phyloP scores from a whole-genome alignment of 2,888 invertebrate species.

The Oligia fasciuncula region DNA sequence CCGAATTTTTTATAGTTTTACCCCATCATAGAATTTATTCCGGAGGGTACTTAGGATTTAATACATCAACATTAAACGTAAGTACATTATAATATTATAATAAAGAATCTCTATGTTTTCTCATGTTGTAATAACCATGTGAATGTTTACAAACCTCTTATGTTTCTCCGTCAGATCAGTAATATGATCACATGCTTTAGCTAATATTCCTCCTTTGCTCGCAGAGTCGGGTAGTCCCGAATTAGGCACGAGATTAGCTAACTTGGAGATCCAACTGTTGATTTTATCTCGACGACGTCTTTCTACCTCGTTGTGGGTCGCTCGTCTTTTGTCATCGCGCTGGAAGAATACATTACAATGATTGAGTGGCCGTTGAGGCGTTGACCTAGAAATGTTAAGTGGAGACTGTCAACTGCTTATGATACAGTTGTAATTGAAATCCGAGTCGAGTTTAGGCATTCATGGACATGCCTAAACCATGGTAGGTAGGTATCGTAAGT shows the following conservation, averaged over 20 bases:
- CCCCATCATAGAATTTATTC: background rate
- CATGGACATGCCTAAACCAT: background rate
- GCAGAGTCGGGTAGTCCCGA: conserved; percentile 91
- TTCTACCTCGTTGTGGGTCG: conserved; percentile 99
- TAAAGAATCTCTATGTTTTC: background rate
- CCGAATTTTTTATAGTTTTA: background rate
- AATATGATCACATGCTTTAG: conserved; percentile 98
- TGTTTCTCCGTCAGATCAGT: conserved; percentile 94
- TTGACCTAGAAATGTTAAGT: conserved; percentile 28
- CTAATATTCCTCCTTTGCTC: conserved; percentile 98
- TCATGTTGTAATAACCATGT: background rate
- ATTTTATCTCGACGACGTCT: conserved; percentile 98
- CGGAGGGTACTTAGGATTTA: background rate
- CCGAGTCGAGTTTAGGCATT: background rate
- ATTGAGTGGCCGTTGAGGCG: conserved; percentile 7
- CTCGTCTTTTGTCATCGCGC: conserved; percentile 96
- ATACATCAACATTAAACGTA: background rate
- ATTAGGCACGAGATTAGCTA: conserved; percentile 96
- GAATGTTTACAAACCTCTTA: conserved; percentile 89
- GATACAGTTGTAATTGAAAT: background rate
- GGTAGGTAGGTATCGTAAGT: background rate
- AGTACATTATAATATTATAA: background rate
- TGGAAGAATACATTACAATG: conserved; percentile 73
- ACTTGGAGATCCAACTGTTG: conserved; percentile 98
- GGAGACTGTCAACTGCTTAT: background rate